A percentile compares a stretch with the other conserved stretches of the same genome.
Conservation (phyloP, 2,888 invertebrate species). For the Sinopyrophorus schimmeli region DNA sequence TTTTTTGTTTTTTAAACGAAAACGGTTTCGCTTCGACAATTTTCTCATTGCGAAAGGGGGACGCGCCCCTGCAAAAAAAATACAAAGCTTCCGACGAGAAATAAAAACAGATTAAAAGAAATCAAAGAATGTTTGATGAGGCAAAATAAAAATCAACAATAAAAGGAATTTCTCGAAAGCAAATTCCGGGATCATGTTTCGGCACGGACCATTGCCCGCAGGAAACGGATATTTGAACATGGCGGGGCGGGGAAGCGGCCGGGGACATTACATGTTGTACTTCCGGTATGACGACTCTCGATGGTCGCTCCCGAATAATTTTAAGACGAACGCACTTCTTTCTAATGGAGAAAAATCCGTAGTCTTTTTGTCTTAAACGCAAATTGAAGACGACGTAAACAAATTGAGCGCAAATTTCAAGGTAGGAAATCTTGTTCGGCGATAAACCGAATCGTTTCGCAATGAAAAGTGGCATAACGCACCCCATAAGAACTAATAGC, state of each 20-base stretch:
- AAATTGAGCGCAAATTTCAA: background rate
- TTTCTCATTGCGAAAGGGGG: too few species aligned
- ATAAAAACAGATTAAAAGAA: constrained; percentile 26
- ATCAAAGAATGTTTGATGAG: constrained; percentile 24
- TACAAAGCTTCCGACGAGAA: constrained; percentile 7
- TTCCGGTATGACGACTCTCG: constrained; percentile 31
- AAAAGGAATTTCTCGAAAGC: constrained; percentile 33
- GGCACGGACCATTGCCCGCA: constrained; percentile 35
- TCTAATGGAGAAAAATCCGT: background rate
- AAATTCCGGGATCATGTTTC: constrained; percentile 34
- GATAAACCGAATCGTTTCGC: constrained; percentile 23
- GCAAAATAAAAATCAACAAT: constrained; percentile 30
- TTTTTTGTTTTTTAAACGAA: too few species aligned
- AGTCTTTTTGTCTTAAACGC: background rate
- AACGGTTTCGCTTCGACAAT: too few species aligned
- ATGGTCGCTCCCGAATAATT: constrained; percentile 6
- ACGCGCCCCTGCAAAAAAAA: too few species aligned
- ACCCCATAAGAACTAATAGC: constrained; percentile 32
- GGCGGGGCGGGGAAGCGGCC: constrained; percentile 29
- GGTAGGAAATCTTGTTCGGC: constrained; percentile 15
- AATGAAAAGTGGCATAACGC: constrained; percentile 25
- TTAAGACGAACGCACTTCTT: constrained; percentile 22
- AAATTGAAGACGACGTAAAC: background rate
- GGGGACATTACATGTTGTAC: constrained; percentile 34
- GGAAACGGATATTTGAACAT: constrained; percentile 37